These are phyloP conservation scores for Epinephelus coioides DNA, from an alignment of 2,797 vertebrate species.

Conservation along the genomic window DNA sequence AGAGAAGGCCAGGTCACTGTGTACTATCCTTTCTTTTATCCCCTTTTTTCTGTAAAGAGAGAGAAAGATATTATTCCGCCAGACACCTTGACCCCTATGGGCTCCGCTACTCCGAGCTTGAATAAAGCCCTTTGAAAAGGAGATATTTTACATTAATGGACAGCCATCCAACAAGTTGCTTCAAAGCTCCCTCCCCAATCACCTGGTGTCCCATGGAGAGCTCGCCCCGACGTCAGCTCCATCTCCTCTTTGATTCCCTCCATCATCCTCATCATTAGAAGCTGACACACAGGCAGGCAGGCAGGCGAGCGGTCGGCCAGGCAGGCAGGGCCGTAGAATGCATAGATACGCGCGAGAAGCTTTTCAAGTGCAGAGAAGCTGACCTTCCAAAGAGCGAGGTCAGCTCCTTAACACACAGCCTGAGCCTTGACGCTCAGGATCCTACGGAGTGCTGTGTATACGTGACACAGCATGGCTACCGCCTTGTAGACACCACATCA, in stretches of 20 bases:
- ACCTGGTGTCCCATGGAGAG: conserved; percentile 84
- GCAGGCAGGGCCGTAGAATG: conserved; percentile 64
- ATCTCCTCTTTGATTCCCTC: conserved; percentile 86
- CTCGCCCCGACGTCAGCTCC: conserved; percentile 75
- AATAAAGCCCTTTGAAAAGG: conserved; percentile 87
- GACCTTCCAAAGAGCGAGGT: conserved; percentile 79
- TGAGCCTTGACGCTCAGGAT: conserved; percentile 66
- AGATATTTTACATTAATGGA: conserved; percentile 90
- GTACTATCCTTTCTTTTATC: conserved; percentile 61
- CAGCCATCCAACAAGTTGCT: conserved; percentile 87
- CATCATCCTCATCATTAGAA: conserved; percentile 88
- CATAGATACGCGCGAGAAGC: conserved; percentile 72
- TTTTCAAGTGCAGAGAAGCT: conserved; percentile 80
- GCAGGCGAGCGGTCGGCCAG: conserved; percentile 64
- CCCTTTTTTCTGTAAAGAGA: conserved; percentile 62
- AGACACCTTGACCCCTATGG: conserved; percentile 82
- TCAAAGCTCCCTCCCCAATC: conserved; percentile 87
- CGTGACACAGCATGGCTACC: conserved; percentile 73
- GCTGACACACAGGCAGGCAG: conserved; percentile 81
- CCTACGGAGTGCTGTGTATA: conserved; percentile 73
- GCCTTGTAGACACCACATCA: conserved; percentile 75
- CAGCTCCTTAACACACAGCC: conserved; percentile 79
- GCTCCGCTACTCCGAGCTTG: conserved; percentile 76
- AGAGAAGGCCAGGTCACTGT: conserved; percentile 65
- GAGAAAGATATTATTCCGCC: conserved; percentile 77